Conservation (phyloP, 1,140 invertebrate genomes). For the Drosophila jambulina region DNA sequence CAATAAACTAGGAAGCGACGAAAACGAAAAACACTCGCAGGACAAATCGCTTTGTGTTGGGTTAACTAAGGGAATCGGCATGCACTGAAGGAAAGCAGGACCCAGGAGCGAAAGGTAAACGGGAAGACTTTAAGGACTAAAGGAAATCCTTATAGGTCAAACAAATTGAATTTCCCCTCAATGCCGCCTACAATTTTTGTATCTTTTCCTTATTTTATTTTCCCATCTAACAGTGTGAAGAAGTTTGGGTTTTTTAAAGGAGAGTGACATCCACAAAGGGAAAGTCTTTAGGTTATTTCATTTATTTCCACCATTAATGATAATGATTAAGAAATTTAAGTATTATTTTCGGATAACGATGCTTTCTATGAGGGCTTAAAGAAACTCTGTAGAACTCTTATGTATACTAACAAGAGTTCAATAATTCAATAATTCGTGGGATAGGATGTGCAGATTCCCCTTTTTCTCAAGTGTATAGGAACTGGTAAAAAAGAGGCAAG, state of each 20-base stretch:
- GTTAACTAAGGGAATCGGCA: constrained; percentile 19
- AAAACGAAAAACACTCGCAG: constrained; percentile 14
- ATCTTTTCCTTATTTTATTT: background rate
- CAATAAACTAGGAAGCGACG: constrained; percentile 15
- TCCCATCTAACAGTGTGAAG: background rate
- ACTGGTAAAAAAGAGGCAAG: constrained; percentile 7
- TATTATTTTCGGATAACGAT: too few relatives aligned
- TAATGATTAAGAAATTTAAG: background rate
- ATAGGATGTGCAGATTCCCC: too few relatives aligned
- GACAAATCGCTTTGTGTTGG: constrained; percentile 27
- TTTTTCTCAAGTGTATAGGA: background rate
- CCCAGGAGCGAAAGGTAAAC: background rate
- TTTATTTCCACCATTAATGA: too few relatives aligned
- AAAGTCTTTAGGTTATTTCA: background rate
- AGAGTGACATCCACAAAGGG: background rate
- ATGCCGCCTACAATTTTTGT: background rate
- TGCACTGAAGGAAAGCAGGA: constrained; percentile 4
- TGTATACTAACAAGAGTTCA: background rate
- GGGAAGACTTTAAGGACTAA: background rate
- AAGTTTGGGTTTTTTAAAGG: background rate
- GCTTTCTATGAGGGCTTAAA: background rate
- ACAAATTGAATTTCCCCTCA: constrained; percentile 32
- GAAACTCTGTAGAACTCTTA: background rate
- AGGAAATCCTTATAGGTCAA: constrained; percentile 4
- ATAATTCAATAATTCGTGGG: too few relatives aligned